Evolutionary conservation across 1,140 invertebrate genomes (phyloP).

Genomic region (Atta cephalotes): DNA sequence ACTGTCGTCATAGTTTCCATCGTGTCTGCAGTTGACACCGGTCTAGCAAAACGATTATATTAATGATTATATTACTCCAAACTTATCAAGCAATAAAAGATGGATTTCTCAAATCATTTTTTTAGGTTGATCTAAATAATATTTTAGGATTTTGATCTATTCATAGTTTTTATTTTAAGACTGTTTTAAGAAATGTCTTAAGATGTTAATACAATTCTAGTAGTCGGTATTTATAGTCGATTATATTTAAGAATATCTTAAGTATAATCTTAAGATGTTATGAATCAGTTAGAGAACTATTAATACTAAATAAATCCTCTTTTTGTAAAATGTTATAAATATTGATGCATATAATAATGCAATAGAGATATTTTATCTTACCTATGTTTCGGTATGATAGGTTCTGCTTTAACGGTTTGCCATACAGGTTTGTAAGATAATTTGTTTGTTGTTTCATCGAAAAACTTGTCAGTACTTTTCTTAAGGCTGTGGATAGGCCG

Average conservation of each 20-base stretch:
- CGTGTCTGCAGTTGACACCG: slow-evolving; percentile 86
- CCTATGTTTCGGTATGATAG: slow-evolving; percentile 80
- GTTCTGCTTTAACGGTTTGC: slow-evolving; percentile 75
- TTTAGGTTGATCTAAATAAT: too few species aligned
- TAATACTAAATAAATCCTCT: neutral
- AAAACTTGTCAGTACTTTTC: slow-evolving; percentile 77
- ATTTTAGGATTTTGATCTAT: too few species aligned
- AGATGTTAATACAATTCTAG: too few species aligned
- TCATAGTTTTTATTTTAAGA: too few species aligned
- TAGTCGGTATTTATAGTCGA: too few species aligned
- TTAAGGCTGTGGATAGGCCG: slow-evolving; percentile 80
- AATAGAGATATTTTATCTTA: slow-evolving; percentile 43
- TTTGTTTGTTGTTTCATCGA: slow-evolving; percentile 79
- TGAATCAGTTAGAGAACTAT: too few species aligned
- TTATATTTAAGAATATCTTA: too few species aligned
- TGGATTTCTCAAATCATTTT: neutral
- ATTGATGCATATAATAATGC: neutral
- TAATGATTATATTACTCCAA: neutral
- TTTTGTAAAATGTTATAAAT: neutral
- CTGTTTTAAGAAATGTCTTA: too few species aligned
- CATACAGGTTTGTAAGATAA: slow-evolving; percentile 79
- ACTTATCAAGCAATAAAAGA: neutral
- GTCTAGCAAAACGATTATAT: slow-evolving; percentile 40
- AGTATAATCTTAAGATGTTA: too few species aligned
- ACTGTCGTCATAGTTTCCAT: slow-evolving; percentile 90